Base-by-base conservation (phyloP, 2,113 vertebrate genomes). In the Lipotes vexillifer region DNA sequence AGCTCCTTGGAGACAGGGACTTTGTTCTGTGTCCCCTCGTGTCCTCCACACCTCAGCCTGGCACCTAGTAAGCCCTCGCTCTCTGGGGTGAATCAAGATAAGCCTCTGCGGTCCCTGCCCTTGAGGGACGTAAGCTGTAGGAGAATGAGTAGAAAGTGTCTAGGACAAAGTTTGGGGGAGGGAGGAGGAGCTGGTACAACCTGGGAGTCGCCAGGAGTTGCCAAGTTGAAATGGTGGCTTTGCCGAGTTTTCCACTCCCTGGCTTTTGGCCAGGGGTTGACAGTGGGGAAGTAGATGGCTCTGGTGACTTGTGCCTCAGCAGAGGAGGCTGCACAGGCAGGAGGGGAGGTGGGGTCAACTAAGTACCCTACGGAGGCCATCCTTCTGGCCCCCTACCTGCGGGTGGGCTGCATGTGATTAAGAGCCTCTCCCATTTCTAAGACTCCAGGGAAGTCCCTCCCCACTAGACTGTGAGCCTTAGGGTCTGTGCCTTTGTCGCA, bases 351-450 rank as follows among this genome's bases (percentile, higher is more conserved):
- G 36, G 33, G 25, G 41, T 55, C 46, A 36, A n/a, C 33, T n/a
- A 9, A 44, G 25, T 49, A 31, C 65, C 27, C 68, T 38, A 0
- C 3, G 2, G 8, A 20, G n/a, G n/a, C 36, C 61, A 21, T 31
- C 84, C 8, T 15, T 46, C 55, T 21, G 31, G 46, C 25, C 49
- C 65, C 38, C 74, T 82, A 14, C 23, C 77, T 80, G 57, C 52
- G n/a, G 7, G 27, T 1, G 8, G 55, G 25, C 55, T 63, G 29
- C 38, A n/a, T 1, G 3, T 72, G 41, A 72, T 97, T 91, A 96
- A 95, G 93, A 96, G 29, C 96, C 90, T 94, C 80, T 96, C 97
- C 97, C 94, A 72, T 96, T 96, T 98, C 97, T 88, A 95, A 96
- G 96, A 36, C 59, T 86, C 81, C 25, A 25, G 29, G 69, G 74